Evolutionary conservation across 2,113 vertebrate species (phyloP).

Genomic region (Panthera leo): DNA sequence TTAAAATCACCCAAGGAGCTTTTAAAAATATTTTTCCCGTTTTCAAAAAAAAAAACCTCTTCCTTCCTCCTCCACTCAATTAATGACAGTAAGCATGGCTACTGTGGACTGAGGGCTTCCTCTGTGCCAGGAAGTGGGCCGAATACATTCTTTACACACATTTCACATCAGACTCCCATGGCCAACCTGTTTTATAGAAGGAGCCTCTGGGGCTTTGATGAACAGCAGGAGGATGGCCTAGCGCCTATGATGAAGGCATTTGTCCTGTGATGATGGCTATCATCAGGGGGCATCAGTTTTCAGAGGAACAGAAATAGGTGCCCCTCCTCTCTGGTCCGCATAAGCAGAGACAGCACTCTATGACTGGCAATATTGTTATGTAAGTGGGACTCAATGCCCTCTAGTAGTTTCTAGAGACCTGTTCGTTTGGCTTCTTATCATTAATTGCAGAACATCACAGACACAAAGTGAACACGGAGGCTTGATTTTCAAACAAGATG

Average conservation of each 20-base stretch:
- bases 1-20: not conserved
- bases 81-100: not conserved
- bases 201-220: not conserved
- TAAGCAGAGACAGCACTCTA: not conserved
- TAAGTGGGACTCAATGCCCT: not conserved
- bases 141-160: not conserved
- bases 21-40: not conserved
- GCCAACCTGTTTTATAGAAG: not conserved
- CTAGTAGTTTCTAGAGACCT: not conserved
- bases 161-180: not conserved
- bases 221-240: not conserved
- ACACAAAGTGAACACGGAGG: not conserved
- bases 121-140: not conserved
- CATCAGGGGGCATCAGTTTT: not conserved
- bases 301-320: not conserved
- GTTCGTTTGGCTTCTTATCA: not conserved
- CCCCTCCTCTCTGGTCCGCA: not conserved
- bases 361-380: not conserved
- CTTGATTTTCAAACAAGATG: not conserved
- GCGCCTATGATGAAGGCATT: not conserved
- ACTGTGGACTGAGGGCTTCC: not conserved
- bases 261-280: no score
- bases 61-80: not conserved
- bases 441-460: not conserved
- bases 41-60: not conserved